Conservation (phyloP, 2,797 vertebrate genomes). For the Lateolabrax maculatus region DNA sequence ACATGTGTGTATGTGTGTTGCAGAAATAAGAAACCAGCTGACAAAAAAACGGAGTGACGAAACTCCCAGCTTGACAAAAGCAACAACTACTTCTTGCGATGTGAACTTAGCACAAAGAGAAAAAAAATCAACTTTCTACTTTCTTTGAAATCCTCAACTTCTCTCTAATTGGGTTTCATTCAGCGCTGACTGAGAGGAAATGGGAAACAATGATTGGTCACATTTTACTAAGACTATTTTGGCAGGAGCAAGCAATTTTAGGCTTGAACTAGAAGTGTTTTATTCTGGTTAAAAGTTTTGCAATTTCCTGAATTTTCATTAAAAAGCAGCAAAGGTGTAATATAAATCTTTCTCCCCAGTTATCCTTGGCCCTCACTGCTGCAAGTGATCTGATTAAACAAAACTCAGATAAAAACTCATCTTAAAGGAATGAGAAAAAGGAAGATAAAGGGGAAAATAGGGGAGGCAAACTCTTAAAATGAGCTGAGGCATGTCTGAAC, state of each 20-base stretch:
- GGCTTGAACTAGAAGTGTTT: conserved; percentile 7
- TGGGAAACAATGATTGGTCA: conserved; percentile 47
- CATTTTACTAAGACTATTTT: conserved; percentile 34
- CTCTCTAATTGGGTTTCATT: conserved; percentile 75
- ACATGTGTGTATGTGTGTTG: conserved; percentile 32
- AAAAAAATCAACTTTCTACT: conserved; percentile 49
- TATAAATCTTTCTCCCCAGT: conserved; percentile 9
- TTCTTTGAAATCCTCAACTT: conserved; percentile 70
- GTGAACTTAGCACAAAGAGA: conserved; percentile 54
- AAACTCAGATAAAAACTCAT: conserved; percentile 41
- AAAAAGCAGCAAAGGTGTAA: conserved; percentile 17
- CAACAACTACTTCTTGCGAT: conserved; percentile 57
- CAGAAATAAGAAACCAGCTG: conserved; percentile 78
- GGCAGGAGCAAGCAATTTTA: conserved; percentile 34
- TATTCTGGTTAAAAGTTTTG: conserved; percentile 15
- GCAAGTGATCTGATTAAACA: conserved; percentile 50
- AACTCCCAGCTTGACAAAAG: conserved; percentile 72
- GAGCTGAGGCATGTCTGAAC: conserved; percentile 65
- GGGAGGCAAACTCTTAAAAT: conserved; percentile 47
- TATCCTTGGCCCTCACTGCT: conserved; percentile 1
- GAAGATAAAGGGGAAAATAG: conserved; percentile 28
- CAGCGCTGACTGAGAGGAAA: conserved; percentile 35
- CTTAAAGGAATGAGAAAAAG: conserved; percentile 7
- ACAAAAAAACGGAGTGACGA: conserved; percentile 81
- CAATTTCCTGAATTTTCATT: conserved; percentile 38